phyloP scores from a whole-genome alignment of 2,113 vertebrate genomes.

The Lethenteron camtschaticum region DNA sequence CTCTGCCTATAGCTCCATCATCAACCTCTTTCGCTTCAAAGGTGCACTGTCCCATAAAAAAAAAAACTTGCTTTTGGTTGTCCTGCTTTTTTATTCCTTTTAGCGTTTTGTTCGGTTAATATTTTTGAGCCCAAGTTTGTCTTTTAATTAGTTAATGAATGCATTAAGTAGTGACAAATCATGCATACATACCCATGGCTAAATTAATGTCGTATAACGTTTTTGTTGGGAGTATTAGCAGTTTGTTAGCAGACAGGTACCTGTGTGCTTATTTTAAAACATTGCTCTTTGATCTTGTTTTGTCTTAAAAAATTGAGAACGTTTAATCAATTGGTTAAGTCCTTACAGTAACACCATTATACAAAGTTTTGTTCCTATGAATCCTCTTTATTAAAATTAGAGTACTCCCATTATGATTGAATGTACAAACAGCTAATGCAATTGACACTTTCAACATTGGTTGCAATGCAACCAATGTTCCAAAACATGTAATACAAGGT shows the following conservation, averaged over 20 bases:
- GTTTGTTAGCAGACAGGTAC: constrained; percentile 58
- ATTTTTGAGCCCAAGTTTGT: background rate
- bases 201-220: background rate
- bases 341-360: no score
- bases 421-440: no score
- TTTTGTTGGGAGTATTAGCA: constrained; percentile 23
- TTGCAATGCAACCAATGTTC: no score
- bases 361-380: no score
- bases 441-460: no score
- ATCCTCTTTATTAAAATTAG: no score
- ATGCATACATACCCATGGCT: background rate
- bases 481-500: no score
- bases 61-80: background rate
- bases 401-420: no score
- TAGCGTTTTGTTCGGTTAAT: background rate
- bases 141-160: background rate
- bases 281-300: background rate
- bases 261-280: constrained; percentile 25
- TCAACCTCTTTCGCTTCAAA: constrained; percentile 87
- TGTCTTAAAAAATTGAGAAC: background rate
- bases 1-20: constrained; percentile 90
- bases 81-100: background rate
- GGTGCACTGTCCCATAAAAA: constrained; percentile 17
- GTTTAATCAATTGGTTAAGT: no score
- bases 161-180: background rate